phyloP scores from a whole-genome alignment of 2,888 invertebrate species.

The Drosophila lutescens region DNA sequence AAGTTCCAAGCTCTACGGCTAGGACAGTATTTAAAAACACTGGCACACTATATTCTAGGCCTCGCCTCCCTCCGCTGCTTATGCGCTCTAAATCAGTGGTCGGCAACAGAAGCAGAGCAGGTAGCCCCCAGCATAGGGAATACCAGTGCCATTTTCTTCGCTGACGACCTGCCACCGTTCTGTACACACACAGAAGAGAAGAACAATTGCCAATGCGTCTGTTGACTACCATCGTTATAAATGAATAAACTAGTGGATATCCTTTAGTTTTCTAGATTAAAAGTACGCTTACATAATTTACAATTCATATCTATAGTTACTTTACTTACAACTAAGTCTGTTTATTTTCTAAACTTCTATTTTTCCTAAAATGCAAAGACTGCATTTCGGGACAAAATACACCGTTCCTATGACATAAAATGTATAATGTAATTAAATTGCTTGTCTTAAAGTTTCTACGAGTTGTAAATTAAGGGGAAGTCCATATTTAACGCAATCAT shows the following conservation, averaged over 20 bases:
- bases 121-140: too few species aligned
- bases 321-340: constrained; percentile 5
- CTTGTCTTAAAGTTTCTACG: background rate
- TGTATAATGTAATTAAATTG: background rate
- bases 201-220: too few species aligned
- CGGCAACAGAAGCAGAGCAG: too few species aligned
- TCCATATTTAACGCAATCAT: background rate
- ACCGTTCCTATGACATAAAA: background rate
- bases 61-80: background rate
- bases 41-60: background rate
- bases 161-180: too few species aligned
- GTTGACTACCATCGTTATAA: background rate
- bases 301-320: constrained; percentile 41
- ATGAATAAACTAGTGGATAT: constrained; percentile 35
- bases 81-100: too few species aligned
- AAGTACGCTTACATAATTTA: constrained; percentile 65
- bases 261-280: constrained; percentile 37
- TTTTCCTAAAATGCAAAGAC: constrained; percentile 54
- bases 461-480: background rate
- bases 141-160: too few species aligned
- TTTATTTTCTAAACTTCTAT: constrained; percentile 25
- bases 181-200: too few species aligned
- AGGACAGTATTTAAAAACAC: background rate
- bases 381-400: constrained; percentile 31
- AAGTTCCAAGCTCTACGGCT: background rate